A percentile compares a stretch with the other conserved stretches of the same genome.
Conservation (phyloP, 2,888 invertebrate genomes). For the Lycaena phlaeas region DNA sequence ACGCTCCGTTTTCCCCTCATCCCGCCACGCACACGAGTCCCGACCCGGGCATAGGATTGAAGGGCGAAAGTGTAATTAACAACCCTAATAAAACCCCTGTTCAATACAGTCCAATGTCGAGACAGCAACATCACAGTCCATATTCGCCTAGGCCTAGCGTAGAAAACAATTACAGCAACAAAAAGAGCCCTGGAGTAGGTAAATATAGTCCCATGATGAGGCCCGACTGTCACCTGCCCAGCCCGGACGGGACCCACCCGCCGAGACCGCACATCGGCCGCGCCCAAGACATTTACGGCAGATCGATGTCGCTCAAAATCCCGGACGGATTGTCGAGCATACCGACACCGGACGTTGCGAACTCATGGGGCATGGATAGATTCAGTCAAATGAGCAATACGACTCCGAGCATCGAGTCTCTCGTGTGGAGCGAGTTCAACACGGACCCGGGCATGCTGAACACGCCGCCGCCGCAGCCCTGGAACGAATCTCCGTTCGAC, state of each 20-base stretch:
- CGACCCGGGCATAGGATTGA: conserved; percentile 48
- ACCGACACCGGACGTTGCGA: conserved; percentile 37
- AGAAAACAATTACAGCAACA: conserved; percentile 44
- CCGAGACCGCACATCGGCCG: conserved; percentile 31
- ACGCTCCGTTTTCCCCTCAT: conserved; percentile 58
- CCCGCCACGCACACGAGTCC: conserved; percentile 60
- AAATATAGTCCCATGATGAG: conserved; percentile 60
- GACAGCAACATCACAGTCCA: conserved; percentile 58
- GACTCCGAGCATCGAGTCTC: conserved; percentile 42
- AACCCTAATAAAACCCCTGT: conserved; percentile 53
- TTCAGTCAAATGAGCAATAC: conserved; percentile 37
- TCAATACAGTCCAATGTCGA: conserved; percentile 61
- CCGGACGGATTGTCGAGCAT: conserved; percentile 38
- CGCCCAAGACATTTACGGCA: conserved; percentile 41
- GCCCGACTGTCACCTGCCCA: conserved; percentile 51
- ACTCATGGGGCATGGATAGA: conserved; percentile 46
- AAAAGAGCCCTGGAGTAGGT: conserved; percentile 56
- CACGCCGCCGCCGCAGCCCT: conserved; percentile 48
- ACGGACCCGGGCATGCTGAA: conserved; percentile 31
- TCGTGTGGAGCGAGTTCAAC: conserved; percentile 32
- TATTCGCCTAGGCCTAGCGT: conserved; percentile 60
- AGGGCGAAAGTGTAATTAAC: conserved; percentile 40
- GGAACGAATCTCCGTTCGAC: conserved; percentile 48
- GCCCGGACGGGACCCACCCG: conserved; percentile 45
- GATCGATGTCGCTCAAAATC: conserved; percentile 34